A percentile compares a stretch with the other conserved stretches of the same genome.
These are phyloP conservation scores for Microcebus murinus DNA, from an alignment of 2,113 vertebrate species.

Conservation along the genomic window DNA sequence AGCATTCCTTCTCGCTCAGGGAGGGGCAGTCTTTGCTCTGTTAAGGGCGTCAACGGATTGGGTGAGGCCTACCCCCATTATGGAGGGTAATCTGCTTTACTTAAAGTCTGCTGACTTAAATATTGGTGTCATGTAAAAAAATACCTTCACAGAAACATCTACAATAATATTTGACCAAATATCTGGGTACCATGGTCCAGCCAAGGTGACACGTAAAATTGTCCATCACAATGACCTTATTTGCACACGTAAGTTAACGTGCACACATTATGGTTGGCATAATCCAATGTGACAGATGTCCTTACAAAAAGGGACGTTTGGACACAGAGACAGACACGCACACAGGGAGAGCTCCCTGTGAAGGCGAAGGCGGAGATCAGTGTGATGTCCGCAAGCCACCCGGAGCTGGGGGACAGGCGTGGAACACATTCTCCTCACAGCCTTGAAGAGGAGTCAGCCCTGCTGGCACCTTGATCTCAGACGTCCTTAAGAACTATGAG, in stretches of 20 bases:
- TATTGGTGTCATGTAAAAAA: background rate
- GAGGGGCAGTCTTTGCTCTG: background rate
- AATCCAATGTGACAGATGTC: background rate
- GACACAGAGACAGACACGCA: background rate
- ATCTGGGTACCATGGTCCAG: background rate
- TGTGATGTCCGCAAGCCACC: background rate
- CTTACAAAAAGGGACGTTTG: background rate
- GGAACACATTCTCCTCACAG: background rate
- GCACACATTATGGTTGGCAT: background rate
- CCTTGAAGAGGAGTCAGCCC: background rate
- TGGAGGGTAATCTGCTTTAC: background rate
- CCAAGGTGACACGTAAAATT: background rate
- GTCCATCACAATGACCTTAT: background rate
- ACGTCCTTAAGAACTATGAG: background rate
- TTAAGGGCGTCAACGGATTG: background rate
- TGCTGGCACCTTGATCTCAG: background rate
- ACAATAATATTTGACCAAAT: background rate
- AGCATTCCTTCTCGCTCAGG: background rate
- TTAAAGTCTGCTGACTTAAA: background rate
- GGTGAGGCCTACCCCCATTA: background rate
- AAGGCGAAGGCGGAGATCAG: background rate
- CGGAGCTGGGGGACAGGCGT: background rate
- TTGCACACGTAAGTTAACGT: background rate
- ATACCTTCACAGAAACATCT: background rate
- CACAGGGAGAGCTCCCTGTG: background rate